Percentiles rank a stretch among this genome's conserved stretches.
Conservation (phyloP, 2,888 invertebrate species). For the Tenthredo notha region DNA sequence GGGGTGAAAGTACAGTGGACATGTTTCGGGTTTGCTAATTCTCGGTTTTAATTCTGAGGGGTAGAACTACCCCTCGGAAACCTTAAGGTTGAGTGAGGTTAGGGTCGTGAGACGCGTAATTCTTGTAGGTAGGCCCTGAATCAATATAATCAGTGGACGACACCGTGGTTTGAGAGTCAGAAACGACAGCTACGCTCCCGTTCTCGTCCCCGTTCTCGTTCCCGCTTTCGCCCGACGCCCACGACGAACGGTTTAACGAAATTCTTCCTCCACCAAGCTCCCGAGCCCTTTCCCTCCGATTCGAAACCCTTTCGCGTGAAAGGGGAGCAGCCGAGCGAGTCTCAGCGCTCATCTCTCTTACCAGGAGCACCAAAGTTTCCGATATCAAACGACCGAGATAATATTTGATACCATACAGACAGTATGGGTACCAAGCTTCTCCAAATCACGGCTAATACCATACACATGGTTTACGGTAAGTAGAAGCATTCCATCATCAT, state of each 20-base stretch:
- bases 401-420: conserved; percentile 27
- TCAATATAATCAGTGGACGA: conserved; percentile 70
- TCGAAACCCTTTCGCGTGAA: conserved; percentile 56
- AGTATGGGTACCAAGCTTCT: not conserved
- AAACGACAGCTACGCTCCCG: conserved; percentile 23
- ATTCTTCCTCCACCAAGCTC: conserved; percentile 63
- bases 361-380: conserved; percentile 34
- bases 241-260: conserved; percentile 61
- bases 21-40: not conserved
- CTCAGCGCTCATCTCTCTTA: conserved; percentile 16
- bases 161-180: conserved; percentile 57
- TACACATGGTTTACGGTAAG: not conserved
- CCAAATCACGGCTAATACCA: conserved; percentile 13
- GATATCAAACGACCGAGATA: conserved; percentile 37
- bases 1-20: not conserved
- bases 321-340: conserved; percentile 47
- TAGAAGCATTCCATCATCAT: not conserved
- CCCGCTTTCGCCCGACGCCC: conserved; percentile 47
- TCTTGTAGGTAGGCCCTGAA: conserved; percentile 68
- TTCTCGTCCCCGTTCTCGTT: not conserved
- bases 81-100: conserved; percentile 69
- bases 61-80: conserved; percentile 44
- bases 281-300: conserved; percentile 30
- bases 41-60: not conserved
- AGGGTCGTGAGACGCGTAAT: conserved; percentile 67